Conservation (phyloP, 1,140 invertebrate genomes). For the Drosophila subobscura region DNA sequence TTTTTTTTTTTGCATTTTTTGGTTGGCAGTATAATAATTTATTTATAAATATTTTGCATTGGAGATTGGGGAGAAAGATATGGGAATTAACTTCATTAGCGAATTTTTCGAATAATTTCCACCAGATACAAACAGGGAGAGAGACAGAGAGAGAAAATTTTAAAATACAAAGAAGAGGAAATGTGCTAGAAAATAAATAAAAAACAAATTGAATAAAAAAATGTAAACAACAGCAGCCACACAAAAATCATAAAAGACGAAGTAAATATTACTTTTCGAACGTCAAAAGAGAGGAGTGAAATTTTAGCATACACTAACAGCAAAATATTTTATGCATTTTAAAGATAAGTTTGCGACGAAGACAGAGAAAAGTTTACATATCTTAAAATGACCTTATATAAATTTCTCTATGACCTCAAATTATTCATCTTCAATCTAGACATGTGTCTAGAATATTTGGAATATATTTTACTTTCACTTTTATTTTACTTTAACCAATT, state of each 20-base stretch:
- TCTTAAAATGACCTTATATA: no score
- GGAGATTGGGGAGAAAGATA: constrained; percentile 36
- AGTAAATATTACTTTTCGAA: constrained; percentile 33
- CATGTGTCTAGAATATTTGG: no score
- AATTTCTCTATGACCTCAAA: no score
- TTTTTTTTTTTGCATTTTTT: constrained; percentile 23
- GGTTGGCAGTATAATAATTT: constrained; percentile 50
- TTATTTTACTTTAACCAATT: no score
- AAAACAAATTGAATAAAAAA: neutral
- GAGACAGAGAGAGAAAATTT: constrained; percentile 4
- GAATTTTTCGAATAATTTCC: constrained; percentile 30
- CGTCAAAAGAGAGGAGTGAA: constrained; percentile 31
- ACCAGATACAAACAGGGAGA: neutral
- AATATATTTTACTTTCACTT: no score
- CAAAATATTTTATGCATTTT: no score
- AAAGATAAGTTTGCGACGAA: no score
- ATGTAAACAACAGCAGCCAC: constrained; percentile 33
- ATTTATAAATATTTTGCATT: constrained; percentile 41
- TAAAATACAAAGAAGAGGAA: constrained; percentile 6
- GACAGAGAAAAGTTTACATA: no score
- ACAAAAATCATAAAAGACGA: constrained; percentile 32
- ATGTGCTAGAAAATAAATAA: constrained; percentile 8
- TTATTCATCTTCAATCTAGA: no score
- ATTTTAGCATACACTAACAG: neutral
- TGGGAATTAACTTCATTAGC: constrained; percentile 56